phyloP scores from a whole-genome alignment of 2,113 vertebrate species.

The Coptodon bakossiorum region DNA sequence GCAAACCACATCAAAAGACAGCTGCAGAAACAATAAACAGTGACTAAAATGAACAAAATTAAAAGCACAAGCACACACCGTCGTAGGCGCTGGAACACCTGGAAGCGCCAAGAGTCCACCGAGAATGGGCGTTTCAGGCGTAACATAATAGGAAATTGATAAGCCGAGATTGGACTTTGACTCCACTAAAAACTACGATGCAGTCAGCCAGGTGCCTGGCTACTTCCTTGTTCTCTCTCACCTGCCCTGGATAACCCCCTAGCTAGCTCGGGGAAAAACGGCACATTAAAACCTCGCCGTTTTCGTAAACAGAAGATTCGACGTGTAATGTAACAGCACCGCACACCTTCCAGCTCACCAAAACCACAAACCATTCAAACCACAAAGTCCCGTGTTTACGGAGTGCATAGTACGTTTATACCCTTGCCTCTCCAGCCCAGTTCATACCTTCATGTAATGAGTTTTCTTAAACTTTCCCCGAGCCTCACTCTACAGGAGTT shows the following conservation, averaged over 20 bases:
- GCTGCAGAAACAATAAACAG: neutral
- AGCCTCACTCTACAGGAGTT: neutral
- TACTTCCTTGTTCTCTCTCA: constrained; percentile 47
- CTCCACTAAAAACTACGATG: neutral
- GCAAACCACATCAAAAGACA: constrained; percentile 26
- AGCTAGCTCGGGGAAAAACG: rapidly evolving
- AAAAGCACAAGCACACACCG: neutral
- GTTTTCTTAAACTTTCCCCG: neutral
- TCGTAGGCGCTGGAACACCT: neutral
- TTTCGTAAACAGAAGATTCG: neutral
- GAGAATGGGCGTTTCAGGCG: constrained; percentile 16
- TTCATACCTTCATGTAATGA: rapidly evolving
- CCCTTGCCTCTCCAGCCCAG: rapidly evolving
- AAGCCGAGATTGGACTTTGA: constrained; percentile 50
- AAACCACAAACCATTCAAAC: neutral
- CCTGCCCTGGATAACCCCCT: neutral
- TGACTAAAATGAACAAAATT: neutral
- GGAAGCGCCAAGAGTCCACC: neutral
- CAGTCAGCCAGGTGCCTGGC: neutral
- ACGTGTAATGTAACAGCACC: neutral
- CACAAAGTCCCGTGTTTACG: neutral
- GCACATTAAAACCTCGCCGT: neutral
- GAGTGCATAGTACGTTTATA: neutral
- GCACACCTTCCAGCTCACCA: neutral
- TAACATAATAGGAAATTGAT: neutral